Evolutionary conservation across 2,797 vertebrate genomes (phyloP).

Genomic region (Etheostoma nigrum): DNA sequence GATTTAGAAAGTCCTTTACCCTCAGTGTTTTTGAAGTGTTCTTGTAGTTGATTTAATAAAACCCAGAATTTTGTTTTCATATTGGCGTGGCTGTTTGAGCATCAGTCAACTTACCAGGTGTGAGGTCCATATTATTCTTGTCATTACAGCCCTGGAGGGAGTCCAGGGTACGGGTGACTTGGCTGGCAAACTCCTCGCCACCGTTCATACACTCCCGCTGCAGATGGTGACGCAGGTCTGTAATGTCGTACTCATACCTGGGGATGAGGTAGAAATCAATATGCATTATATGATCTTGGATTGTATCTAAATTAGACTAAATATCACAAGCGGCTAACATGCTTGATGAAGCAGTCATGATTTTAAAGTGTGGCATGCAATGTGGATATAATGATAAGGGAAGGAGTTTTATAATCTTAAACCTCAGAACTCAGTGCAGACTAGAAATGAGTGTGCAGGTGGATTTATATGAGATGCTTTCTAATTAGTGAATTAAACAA

Average conservation of each 20-base stretch:
- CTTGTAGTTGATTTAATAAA: too few relatives aligned
- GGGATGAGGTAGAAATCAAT: slow-evolving; percentile 36
- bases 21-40: too few relatives aligned
- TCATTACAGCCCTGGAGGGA: slow-evolving; percentile 98
- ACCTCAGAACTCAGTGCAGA: slow-evolving; percentile 10
- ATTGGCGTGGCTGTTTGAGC: slow-evolving; percentile 11
- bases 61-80: neutral
- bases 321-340: slow-evolving; percentile 5
- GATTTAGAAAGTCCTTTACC: too few relatives aligned
- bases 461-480: slow-evolving; percentile 3
- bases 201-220: slow-evolving; percentile 99
- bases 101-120: slow-evolving; percentile 87
- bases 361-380: slow-evolving; percentile 6
- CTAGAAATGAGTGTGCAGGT: neutral
- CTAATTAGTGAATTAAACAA: neutral
- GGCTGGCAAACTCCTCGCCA: slow-evolving; percentile 96
- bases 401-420: slow-evolving; percentile 1
- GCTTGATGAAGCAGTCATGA: slow-evolving; percentile 19
- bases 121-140: slow-evolving; percentile 95
- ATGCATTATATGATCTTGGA: neutral
- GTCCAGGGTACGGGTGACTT: slow-evolving; percentile 96
- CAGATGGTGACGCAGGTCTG: slow-evolving; percentile 96
- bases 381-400: slow-evolving; percentile 1
- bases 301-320: slow-evolving; percentile 17
- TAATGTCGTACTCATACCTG: slow-evolving; percentile 98